Evolutionary conservation across 2,113 vertebrate genomes (phyloP).

Genomic region (Montifringilla adamsi): DNA sequence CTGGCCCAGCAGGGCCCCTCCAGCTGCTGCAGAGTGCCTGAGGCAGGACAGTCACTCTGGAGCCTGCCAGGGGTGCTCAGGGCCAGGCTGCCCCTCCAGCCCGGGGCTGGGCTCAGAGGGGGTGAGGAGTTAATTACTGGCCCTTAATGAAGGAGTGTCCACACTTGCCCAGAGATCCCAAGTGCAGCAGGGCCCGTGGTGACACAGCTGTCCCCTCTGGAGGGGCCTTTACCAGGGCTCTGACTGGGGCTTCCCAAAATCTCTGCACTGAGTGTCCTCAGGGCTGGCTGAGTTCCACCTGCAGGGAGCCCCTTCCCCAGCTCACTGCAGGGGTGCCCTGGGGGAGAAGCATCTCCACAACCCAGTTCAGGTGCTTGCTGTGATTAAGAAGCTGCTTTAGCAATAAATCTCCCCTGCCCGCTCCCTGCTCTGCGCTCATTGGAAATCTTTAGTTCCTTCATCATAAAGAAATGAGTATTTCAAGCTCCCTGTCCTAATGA

Average conservation of each 20-base stretch:
- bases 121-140: neutral
- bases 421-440: neutral
- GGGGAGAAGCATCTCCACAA: neutral
- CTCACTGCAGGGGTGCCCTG: fast-evolving
- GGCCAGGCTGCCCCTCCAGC: neutral
- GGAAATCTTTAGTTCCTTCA: conserved; percentile 58
- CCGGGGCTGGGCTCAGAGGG: neutral
- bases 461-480: conserved; percentile 50
- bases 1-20: neutral
- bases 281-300: neutral
- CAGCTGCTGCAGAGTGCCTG: neutral
- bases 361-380: neutral
- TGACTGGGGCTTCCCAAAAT: fast-evolving
- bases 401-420: neutral
- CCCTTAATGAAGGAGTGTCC: neutral
- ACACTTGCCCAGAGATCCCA: neutral
- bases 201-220: fast-evolving
- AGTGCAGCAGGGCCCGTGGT: fast-evolving
- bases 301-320: neutral
- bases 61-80: neutral
- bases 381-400: neutral
- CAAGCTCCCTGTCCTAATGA: conserved; percentile 41
- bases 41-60: neutral
- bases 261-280: fast-evolving
- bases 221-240: neutral